Conservation (phyloP, 2,888 invertebrate species). For the Torymus texanus region DNA sequence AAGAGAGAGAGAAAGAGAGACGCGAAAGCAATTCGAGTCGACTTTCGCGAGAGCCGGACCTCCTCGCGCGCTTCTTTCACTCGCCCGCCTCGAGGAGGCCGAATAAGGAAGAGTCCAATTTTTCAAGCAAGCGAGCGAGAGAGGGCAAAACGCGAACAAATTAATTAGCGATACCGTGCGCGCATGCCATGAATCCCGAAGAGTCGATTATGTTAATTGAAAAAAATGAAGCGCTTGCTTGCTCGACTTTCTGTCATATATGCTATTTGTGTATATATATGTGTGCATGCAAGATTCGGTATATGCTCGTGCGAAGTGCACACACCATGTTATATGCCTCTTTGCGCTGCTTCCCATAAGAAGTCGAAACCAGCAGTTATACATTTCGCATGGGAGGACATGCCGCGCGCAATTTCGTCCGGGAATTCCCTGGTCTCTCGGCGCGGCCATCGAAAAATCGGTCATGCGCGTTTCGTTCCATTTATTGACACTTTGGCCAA, state of each 20-base stretch:
- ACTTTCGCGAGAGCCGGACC: slow-evolving; percentile 51
- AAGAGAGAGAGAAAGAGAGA: neutral
- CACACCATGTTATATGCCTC: no score
- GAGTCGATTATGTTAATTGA: slow-evolving; percentile 57
- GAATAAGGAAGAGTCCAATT: slow-evolving; percentile 58
- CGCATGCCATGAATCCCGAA: slow-evolving; percentile 30
- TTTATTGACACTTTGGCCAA: slow-evolving; percentile 40
- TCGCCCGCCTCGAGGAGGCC: slow-evolving; percentile 23
- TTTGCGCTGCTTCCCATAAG: no score
- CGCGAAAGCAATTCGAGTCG: slow-evolving; percentile 35
- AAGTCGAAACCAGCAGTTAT: neutral
- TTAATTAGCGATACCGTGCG: slow-evolving; percentile 58
- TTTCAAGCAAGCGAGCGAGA: slow-evolving; percentile 52
- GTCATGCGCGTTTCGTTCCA: slow-evolving; percentile 29
- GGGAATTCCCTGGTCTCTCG: neutral
- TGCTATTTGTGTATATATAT: neutral
- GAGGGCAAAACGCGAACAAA: slow-evolving; percentile 51
- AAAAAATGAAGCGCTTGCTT: slow-evolving; percentile 41
- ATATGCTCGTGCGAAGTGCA: no score
- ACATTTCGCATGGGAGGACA: neutral
- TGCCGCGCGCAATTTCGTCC: slow-evolving; percentile 8
- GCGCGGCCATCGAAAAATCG: slow-evolving; percentile 20
- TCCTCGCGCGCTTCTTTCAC: neutral
- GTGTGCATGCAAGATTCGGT: no score
- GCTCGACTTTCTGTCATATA: neutral